Percentiles rank a stretch among this genome's conserved stretches.
phyloP scores from a whole-genome alignment of 2,888 invertebrate genomes.

The Sclerodermus sp. region DNA sequence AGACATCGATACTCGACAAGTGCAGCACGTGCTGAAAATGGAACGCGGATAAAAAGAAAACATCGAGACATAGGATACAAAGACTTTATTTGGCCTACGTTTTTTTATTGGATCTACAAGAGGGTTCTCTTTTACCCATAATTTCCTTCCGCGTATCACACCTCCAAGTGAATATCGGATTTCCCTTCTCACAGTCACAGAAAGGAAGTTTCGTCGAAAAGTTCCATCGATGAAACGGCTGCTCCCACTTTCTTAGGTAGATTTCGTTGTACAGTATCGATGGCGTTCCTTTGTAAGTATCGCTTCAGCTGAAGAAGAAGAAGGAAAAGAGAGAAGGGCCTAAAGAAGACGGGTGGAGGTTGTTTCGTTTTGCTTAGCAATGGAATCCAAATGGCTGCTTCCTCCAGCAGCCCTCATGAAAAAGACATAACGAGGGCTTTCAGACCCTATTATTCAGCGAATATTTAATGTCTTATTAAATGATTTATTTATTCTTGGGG shows the following conservation, averaged over 20 bases:
- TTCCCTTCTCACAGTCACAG: constrained; percentile 7
- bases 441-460: constrained; percentile 26
- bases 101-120: too few species aligned
- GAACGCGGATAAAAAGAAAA: too few species aligned
- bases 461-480: constrained; percentile 12
- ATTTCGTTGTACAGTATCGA: constrained; percentile 27
- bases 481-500: too few species aligned
- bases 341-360: not conserved
- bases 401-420: constrained; percentile 3
- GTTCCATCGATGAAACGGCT: constrained; percentile 22
- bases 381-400: constrained; percentile 3
- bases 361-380: constrained; percentile 11
- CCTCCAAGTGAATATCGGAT: constrained; percentile 28
- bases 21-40: too few species aligned
- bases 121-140: constrained; percentile 20
- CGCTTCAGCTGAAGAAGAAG: constrained; percentile 11
- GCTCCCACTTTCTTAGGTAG: constrained; percentile 24
- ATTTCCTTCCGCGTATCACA: constrained; percentile 16
- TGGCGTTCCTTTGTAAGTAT: constrained; percentile 15
- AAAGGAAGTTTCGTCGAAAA: constrained; percentile 14
- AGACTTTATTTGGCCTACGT: too few species aligned
- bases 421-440: constrained; percentile 21
- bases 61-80: too few species aligned
- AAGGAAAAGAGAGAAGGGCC: constrained; percentile 5
- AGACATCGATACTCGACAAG: too few species aligned